Conservation (phyloP, 2,888 invertebrate species). For the Nomada goodeniana region DNA sequence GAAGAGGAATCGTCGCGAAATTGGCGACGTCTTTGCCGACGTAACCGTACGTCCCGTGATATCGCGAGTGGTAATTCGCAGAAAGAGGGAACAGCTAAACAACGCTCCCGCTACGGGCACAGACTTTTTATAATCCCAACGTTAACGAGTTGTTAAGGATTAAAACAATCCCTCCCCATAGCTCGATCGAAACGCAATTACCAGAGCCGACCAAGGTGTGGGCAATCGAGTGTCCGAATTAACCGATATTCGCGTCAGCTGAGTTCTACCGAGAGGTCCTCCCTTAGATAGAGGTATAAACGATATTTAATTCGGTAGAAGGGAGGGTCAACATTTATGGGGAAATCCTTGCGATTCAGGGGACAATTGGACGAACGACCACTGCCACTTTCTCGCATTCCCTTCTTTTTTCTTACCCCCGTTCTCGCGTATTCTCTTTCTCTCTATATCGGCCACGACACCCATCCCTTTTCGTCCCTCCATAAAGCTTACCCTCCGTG, state of each 20-base stretch:
- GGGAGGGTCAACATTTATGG: neutral
- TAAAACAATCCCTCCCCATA: constrained; percentile 14
- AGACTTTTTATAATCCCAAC: constrained; percentile 21
- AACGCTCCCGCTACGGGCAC: constrained; percentile 11
- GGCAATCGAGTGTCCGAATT: constrained; percentile 1
- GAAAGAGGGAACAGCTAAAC: neutral
- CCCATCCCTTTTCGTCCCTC: constrained; percentile 14
- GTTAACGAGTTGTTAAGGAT: neutral
- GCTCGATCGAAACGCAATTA: constrained; percentile 9
- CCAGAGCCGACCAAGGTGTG: neutral
- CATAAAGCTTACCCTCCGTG: constrained; percentile 15
- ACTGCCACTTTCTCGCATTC: neutral
- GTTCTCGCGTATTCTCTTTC: neutral
- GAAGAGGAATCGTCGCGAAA: neutral
- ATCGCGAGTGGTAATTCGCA: neutral
- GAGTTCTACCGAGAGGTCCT: neutral
- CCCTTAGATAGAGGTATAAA: neutral
- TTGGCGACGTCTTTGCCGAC: neutral
- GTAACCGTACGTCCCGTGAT: neutral
- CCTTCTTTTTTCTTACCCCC: neutral
- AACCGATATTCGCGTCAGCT: neutral
- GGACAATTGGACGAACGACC: neutral
- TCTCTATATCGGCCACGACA: neutral
- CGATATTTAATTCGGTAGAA: constrained; percentile 11
- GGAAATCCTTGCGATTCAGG: neutral